Evolutionary conservation across 1,140 invertebrate genomes (phyloP).

Genomic region (Drosophila tani): DNA sequence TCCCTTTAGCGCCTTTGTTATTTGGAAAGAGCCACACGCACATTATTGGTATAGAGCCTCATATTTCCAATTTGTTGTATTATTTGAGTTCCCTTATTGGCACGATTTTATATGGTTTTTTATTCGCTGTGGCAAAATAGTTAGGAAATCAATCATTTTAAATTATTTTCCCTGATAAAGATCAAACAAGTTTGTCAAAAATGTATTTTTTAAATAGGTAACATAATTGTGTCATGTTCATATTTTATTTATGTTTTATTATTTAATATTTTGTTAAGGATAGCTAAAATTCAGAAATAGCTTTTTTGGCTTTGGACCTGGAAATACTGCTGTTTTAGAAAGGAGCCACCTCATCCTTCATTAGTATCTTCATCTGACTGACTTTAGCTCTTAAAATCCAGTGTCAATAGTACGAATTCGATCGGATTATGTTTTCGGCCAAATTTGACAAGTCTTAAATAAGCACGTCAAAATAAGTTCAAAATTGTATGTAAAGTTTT

Average conservation of each 20-base stretch:
- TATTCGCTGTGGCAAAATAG: not conserved
- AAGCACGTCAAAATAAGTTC: not conserved
- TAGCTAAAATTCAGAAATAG: too few species aligned
- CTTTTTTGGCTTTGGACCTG: too few species aligned
- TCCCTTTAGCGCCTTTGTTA: constrained; percentile 53
- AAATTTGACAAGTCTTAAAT: not conserved
- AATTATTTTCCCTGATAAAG: too few species aligned
- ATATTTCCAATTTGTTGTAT: constrained; percentile 19
- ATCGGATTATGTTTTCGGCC: not conserved
- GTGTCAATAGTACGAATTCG: not conserved
- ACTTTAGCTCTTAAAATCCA: not conserved
- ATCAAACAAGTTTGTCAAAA: not conserved
- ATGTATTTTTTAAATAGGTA: too few species aligned
- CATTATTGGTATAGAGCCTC: not conserved
- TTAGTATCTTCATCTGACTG: not conserved
- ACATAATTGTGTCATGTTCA: too few species aligned
- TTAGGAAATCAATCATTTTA: not conserved
- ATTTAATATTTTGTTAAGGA: too few species aligned
- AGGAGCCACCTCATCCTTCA: not conserved
- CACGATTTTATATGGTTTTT: not conserved
- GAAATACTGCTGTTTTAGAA: not conserved
- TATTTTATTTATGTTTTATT: too few species aligned
- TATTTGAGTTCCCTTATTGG: not conserved
- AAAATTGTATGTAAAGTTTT: constrained; percentile 29
- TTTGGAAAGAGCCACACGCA: constrained; percentile 46